A percentile compares a stretch with the other conserved stretches of the same genome.
Evolutionary conservation across 2,888 invertebrate species (phyloP).

Genomic region (Aphrophora alni): DNA sequence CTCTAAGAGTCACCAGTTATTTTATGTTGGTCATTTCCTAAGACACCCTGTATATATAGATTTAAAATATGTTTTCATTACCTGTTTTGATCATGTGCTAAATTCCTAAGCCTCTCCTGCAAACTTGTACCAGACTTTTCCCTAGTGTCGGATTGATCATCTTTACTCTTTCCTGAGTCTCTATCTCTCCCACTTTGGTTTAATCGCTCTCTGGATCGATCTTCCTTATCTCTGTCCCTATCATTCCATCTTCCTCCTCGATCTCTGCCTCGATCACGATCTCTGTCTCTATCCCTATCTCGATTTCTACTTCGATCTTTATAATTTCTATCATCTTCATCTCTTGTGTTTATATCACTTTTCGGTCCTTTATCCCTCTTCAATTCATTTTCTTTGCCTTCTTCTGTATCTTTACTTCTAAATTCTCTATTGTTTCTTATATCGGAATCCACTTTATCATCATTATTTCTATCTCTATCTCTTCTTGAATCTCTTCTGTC

Average conservation of each 20-base stretch:
- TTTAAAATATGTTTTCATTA: too few species aligned
- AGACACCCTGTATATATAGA: too few species aligned
- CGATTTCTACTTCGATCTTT: constrained; percentile 52
- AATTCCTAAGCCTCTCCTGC: constrained; percentile 25
- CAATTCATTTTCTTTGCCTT: constrained; percentile 54
- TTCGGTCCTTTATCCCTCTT: constrained; percentile 54
- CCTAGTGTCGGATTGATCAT: not conserved
- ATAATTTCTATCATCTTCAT: constrained; percentile 44
- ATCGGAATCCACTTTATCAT: constrained; percentile 35
- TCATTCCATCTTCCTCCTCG: constrained; percentile 38
- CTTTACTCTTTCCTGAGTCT: not conserved
- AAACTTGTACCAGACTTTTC: constrained; percentile 11
- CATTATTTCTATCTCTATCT: constrained; percentile 51
- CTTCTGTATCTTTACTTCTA: constrained; percentile 52
- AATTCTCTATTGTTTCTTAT: constrained; percentile 26
- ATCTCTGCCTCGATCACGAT: constrained; percentile 45
- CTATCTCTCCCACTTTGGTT: constrained; percentile 40
- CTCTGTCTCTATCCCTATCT: constrained; percentile 46
- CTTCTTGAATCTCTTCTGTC: constrained; percentile 50
- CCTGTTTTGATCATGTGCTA: constrained; percentile 35
- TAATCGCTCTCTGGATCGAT: constrained; percentile 51
- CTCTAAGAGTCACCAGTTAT: too few species aligned
- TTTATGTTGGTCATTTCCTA: too few species aligned
- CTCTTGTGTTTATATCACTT: constrained; percentile 45
- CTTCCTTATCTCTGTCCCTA: constrained; percentile 39